Percentiles rank a stretch among this genome's conserved stretches.
phyloP scores from a whole-genome alignment of 1,140 invertebrate species.

The Nephotettix cincticeps region DNA sequence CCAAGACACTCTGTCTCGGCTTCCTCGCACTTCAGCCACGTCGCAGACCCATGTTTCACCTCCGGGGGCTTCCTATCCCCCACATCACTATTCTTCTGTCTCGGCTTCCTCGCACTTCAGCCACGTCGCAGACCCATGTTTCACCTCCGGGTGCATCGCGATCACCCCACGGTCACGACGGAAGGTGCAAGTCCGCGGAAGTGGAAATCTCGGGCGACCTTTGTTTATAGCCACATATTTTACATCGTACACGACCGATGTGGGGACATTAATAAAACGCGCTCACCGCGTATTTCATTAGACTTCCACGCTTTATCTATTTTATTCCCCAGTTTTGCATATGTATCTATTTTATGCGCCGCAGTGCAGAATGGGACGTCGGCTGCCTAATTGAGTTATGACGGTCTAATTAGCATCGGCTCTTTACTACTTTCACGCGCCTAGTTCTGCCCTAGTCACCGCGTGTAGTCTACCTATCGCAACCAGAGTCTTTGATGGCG shows the following conservation, averaged over 20 bases:
- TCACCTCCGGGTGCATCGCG: too few species aligned
- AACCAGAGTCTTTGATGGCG: too few species aligned
- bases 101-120: too few species aligned
- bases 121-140: too few species aligned
- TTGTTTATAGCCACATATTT: conserved; percentile 12
- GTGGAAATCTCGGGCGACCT: background rate
- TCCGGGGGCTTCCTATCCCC: too few species aligned
- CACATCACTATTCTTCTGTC: too few species aligned
- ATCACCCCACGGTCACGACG: background rate
- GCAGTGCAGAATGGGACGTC: background rate
- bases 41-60: too few species aligned
- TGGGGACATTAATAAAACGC: conserved; percentile 7
- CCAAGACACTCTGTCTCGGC: too few species aligned
- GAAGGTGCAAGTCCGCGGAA: conserved; percentile 5
- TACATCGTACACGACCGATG: conserved; percentile 6
- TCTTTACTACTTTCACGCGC: background rate
- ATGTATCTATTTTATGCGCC: conserved; percentile 1
- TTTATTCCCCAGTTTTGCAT: conserved; percentile 4
- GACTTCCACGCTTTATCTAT: conserved; percentile 6
- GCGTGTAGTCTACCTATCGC: too few species aligned
- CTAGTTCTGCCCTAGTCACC: too few species aligned
- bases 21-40: too few species aligned
- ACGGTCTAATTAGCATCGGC: background rate
- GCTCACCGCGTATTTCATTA: conserved; percentile 1
- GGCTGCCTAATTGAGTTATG: conserved; percentile 8